Conservation (phyloP, 2,797 vertebrate species). For the Salmo trutta region DNA sequence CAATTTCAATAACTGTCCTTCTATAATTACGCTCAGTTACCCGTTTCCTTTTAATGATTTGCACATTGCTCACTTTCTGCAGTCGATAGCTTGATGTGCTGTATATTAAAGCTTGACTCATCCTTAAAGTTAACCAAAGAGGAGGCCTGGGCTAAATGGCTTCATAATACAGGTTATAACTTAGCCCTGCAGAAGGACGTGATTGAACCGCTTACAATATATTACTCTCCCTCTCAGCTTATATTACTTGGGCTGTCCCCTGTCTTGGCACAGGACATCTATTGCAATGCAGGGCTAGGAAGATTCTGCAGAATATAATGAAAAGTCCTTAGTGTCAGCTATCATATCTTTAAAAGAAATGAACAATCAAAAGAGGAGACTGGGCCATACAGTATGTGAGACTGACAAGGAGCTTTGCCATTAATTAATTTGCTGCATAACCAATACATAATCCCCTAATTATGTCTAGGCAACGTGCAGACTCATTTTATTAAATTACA, state of each 20-base stretch:
- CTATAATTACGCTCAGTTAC: slow-evolving; percentile 9
- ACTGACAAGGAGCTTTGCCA: neutral
- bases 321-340: slow-evolving; percentile 51
- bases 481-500: neutral
- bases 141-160: slow-evolving; percentile 38
- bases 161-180: slow-evolving; percentile 45
- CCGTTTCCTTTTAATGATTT: slow-evolving; percentile 35
- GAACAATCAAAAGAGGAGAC: slow-evolving; percentile 42
- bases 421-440: neutral
- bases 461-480: slow-evolving; percentile 5
- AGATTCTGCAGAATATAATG: slow-evolving; percentile 44
- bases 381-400: neutral
- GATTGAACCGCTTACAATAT: slow-evolving; percentile 49
- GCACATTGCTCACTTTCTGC: slow-evolving; percentile 22
- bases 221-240: slow-evolving; percentile 50
- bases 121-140: slow-evolving; percentile 44
- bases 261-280: slow-evolving; percentile 53
- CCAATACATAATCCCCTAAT: slow-evolving; percentile 2
- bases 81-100: slow-evolving; percentile 27
- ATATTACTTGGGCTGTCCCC: slow-evolving; percentile 42
- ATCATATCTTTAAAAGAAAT: slow-evolving; percentile 49
- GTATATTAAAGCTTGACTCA: slow-evolving; percentile 40
- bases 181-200: slow-evolving; percentile 29
- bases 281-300: slow-evolving; percentile 56
- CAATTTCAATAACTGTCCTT: slow-evolving; percentile 38